Evolutionary conservation across 53 echinoderm and acorn worm genomes (phyloP), one percentile per base, ranked within the genome.

Genomic region (Patiria pectinifera): DNA sequence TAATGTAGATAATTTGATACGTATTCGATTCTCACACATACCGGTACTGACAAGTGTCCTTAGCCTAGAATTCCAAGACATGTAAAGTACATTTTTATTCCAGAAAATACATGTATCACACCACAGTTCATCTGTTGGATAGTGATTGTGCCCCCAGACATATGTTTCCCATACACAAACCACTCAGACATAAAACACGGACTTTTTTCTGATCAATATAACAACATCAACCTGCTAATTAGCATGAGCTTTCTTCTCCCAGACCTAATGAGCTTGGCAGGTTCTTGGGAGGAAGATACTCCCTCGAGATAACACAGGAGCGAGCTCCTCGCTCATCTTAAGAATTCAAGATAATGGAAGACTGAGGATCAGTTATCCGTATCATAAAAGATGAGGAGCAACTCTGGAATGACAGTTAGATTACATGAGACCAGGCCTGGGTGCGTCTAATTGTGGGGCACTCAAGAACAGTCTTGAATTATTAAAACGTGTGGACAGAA

Each of bases 391-490:
- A 44, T 79, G 16, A 79, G 43, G 15, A 16, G 19, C 48, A 45
- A 48, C 48, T 47, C 80, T 12, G 24, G 48, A 18, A 46, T 79
- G 80, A 79, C 80, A 46, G 80, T 47, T 79, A 79, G 45, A 79
- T 79, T 79, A 79, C 43, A 18, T 14, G 53, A 15, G 24, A 48
- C 47, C 43, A 15, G 19, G 43, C 3, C 3, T 43, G 45, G 47
- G 11, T 43, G 18, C 15, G 12, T 79, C 45, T 78, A 13, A 79
- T 46, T 79, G 48, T 35, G 80, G 43, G 12, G 74, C 4, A 18
- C 19, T 21, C 24, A 23, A 21, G 24, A 21, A 5, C 15, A 24
- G n/a, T 10, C 74, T 74, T 74, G 74, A 74, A 74, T 74, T 13
- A 79, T 46, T 79, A 45, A 47, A 15, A 46, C 15, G 80, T 45